These are phyloP conservation scores for Melanchra persicariae DNA, from an alignment of 2,888 invertebrate species.

Conservation along the genomic window DNA sequence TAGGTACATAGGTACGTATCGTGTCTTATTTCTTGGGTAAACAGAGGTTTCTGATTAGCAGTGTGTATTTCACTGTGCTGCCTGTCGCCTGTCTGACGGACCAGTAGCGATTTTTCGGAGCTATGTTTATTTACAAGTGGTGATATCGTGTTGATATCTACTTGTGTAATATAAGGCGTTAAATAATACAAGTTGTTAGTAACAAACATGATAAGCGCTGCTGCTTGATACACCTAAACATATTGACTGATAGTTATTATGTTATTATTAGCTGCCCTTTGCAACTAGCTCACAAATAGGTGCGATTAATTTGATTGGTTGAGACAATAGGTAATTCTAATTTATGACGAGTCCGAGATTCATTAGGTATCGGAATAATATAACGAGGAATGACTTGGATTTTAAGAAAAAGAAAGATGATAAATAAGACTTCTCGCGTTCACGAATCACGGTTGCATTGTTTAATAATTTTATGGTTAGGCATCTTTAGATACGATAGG, in stretches of 20 bases:
- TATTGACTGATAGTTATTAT: slow-evolving; percentile 65
- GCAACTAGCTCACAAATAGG: slow-evolving; percentile 17
- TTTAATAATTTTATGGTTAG: background rate
- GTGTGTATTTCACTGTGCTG: slow-evolving; percentile 58
- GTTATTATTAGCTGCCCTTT: slow-evolving; percentile 38
- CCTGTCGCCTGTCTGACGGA: slow-evolving; percentile 54
- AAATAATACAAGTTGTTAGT: slow-evolving; percentile 68
- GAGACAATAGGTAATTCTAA: background rate
- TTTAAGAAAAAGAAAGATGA: too few species aligned
- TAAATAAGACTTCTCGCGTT: background rate
- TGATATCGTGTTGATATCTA: slow-evolving; percentile 55
- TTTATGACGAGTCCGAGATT: background rate
- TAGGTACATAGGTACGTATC: slow-evolving; percentile 59
- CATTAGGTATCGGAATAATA: background rate
- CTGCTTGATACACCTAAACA: slow-evolving; percentile 50
- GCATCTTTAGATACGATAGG: background rate
- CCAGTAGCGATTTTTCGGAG: slow-evolving; percentile 42
- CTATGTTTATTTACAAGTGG: slow-evolving; percentile 57
- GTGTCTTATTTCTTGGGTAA: slow-evolving; percentile 67
- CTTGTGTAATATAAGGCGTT: slow-evolving; percentile 64
- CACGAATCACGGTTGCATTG: background rate
- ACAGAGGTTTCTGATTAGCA: slow-evolving; percentile 70
- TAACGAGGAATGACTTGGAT: background rate
- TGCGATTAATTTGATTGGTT: slow-evolving; percentile 21
- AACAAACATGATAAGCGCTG: slow-evolving; percentile 70